These are phyloP conservation scores for Rhinella marina DNA, from an alignment of 2,797 vertebrate genomes.

Conservation along the genomic window DNA sequence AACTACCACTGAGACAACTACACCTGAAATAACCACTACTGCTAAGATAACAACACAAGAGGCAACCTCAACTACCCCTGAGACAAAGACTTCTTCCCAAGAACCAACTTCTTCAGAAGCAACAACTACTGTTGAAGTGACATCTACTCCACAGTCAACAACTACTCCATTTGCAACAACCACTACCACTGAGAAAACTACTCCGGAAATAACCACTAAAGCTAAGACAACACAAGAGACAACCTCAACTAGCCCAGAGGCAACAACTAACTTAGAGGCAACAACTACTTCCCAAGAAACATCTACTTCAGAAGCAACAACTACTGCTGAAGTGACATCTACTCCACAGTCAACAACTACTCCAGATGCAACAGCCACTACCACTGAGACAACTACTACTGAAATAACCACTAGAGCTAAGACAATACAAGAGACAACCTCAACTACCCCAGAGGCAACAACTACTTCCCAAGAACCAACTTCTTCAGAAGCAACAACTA, in stretches of 20 bases:
- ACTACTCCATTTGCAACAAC: neutral
- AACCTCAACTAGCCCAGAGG: no score
- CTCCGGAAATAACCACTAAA: neutral
- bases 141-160: neutral
- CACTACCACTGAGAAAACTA: neutral
- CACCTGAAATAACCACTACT: neutral
- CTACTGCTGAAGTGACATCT: neutral
- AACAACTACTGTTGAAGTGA: neutral
- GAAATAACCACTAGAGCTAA: no score
- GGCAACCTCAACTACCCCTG: neutral
- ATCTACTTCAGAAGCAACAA: neutral
- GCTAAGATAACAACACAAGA: no score
- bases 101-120: no score
- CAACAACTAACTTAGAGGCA: no score
- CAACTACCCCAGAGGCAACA: no score
- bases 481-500: no score
- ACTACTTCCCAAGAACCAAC: no score
- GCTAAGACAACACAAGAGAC: neutral
- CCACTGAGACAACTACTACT: no score
- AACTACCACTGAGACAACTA: neutral
- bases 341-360: neutral
- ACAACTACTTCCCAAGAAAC: neutral
- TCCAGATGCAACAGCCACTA: no score
- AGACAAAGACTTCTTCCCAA: no score
- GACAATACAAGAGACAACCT: neutral